phyloP scores from a whole-genome alignment of 2,888 invertebrate genomes.

The Latrodectus hesperus region DNA sequence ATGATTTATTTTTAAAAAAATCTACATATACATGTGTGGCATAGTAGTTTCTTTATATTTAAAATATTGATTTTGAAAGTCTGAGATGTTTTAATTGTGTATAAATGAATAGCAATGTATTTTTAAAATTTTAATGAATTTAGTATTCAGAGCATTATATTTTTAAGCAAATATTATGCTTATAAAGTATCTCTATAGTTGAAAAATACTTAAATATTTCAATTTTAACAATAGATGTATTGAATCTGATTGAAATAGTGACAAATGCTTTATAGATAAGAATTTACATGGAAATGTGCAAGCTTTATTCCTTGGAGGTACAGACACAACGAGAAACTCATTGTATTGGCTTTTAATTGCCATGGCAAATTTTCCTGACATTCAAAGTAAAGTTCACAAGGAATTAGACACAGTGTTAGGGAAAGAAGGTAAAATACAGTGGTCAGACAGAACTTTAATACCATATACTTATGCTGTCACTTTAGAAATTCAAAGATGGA shows the following conservation, averaged over 20 bases:
- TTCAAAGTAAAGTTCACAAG: constrained; percentile 43
- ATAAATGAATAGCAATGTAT: too few species aligned
- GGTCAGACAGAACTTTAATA: constrained; percentile 21
- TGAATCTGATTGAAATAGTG: too few species aligned
- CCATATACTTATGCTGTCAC: constrained; percentile 45
- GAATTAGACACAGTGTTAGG: constrained; percentile 42
- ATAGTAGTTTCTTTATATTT: too few species aligned
- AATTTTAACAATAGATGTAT: too few species aligned
- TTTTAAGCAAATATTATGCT: too few species aligned
- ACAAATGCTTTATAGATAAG: constrained; percentile 12
- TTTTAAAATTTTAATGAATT: too few species aligned
- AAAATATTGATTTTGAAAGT: too few species aligned
- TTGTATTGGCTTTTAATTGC: constrained; percentile 35
- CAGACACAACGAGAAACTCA: constrained; percentile 49
- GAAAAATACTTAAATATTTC: too few species aligned
- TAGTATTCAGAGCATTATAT: too few species aligned
- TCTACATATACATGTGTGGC: not conserved
- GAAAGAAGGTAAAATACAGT: constrained; percentile 12
- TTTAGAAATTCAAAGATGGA: constrained; percentile 53
- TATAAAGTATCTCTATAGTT: too few species aligned
- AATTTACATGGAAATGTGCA: constrained; percentile 46
- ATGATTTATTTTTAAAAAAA: not conserved
- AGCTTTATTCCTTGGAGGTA: constrained; percentile 48
- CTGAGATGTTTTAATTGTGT: too few species aligned
- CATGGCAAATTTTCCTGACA: constrained; percentile 15